Evolutionary conservation across 1,140 invertebrate species (phyloP), one percentile per base, ranked within the genome.

Genomic region (Ladona fulva): DNA sequence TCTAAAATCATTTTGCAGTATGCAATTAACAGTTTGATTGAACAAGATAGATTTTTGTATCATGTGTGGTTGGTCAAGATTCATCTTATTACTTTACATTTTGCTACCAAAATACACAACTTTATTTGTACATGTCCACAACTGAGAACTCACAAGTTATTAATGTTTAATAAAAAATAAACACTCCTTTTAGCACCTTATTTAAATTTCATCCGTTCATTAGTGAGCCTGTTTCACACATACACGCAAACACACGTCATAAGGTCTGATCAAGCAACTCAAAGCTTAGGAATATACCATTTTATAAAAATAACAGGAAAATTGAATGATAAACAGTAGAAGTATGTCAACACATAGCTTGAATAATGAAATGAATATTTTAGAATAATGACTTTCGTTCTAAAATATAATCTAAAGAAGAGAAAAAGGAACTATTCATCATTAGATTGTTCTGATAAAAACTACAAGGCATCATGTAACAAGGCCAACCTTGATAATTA

Each of bases 81-180:
- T 52, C 19, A 6, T 66, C 52, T 22, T 19, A 22, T 66, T 66
- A 22, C 14, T 22, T 66, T 66, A 66, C 52, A 66, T 22, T 66
- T 66, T 66, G n/a, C 52, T 66, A 66, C 52, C 52, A 66, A 66
- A 66, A 66, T 66, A 66, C 52, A 66, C n/a, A 66, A 66, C 52
- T 66, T 66, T 66, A 66, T 66, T 66, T 66, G 52, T 66, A 66
- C 52, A 66, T 66, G n/a, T 66, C 52, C 52, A 66, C 12, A 66
- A 66, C n/a, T 66, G n/a, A 66, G 52, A 66, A 66, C 16, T 66
- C 12, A 66, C 52, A 66, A 16, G 52, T 66, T 66, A 19, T 6
- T 66, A 19, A 22, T 66, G 14, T 66, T 66, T 66, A 66, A 66
- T 66, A 66, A 66, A 66, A 66, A 66, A 66, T 66, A 66, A 66